Percentiles rank a stretch among this genome's conserved stretches.
These are phyloP conservation scores for Callosobruchus maculatus DNA, from an alignment of 2,888 invertebrate genomes.

Conservation along the genomic window DNA sequence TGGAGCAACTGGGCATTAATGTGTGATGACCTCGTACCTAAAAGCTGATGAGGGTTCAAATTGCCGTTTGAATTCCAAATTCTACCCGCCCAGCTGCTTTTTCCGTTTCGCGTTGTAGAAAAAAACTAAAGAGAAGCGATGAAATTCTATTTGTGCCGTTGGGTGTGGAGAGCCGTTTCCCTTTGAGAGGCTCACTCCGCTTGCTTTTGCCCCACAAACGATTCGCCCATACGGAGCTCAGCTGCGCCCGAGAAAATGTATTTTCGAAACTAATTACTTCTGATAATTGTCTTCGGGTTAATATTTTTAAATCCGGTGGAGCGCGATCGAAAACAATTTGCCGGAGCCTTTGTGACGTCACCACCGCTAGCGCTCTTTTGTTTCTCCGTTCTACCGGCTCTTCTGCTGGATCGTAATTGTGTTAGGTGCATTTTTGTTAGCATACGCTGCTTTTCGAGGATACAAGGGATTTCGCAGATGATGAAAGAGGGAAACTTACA, in stretches of 20 bases:
- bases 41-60: not conserved
- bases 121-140: not conserved
- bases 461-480: too few species aligned
- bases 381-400: not conserved
- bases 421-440: not conserved
- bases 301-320: conserved; percentile 19
- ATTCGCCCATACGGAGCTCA: not conserved
- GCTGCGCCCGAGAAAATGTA: conserved; percentile 10
- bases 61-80: not conserved
- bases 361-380: not conserved
- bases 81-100: not conserved
- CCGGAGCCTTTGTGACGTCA: conserved; percentile 14
- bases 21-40: too few species aligned
- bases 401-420: not conserved
- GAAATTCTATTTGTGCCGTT: conserved; percentile 10
- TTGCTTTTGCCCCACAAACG: conserved; percentile 5
- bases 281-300: conserved; percentile 19
- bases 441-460: not conserved
- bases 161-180: not conserved
- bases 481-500: too few species aligned
- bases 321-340: conserved; percentile 18
- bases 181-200: conserved; percentile 3
- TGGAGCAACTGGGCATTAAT: too few species aligned
- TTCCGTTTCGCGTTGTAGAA: not conserved
- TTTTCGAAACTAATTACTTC: conserved; percentile 20